phyloP scores from a whole-genome alignment of 2,113 vertebrate species.

The Hiodon alosoides region DNA sequence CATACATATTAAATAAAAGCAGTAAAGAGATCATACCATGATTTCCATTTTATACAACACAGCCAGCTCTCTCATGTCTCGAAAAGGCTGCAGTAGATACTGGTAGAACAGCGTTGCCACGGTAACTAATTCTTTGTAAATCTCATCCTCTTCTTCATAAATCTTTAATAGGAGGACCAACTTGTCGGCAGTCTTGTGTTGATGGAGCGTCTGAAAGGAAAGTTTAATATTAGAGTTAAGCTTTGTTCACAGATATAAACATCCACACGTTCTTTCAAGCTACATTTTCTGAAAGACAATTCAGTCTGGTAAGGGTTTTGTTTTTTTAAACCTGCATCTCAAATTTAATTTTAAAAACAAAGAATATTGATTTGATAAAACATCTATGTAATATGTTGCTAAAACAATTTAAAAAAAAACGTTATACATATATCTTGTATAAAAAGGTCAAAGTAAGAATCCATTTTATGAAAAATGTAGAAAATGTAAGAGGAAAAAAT shows the following conservation, averaged over 20 bases:
- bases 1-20: neutral
- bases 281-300: neutral
- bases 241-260: neutral
- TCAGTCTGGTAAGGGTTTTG: no score
- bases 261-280: neutral
- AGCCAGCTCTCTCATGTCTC: conserved; percentile 87
- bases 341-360: conserved; percentile 4
- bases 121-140: conserved; percentile 78
- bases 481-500: no score
- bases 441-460: neutral
- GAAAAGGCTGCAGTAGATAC: conserved; percentile 87
- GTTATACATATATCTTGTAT: neutral
- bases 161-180: conserved; percentile 79
- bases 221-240: neutral
- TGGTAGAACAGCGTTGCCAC: conserved; percentile 84
- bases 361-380: neutral
- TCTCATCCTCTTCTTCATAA: conserved; percentile 81
- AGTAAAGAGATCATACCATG: conserved; percentile 67
- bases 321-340: neutral
- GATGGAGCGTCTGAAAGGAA: conserved; percentile 71
- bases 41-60: conserved; percentile 83
- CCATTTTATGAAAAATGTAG: no score
- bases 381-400: neutral
- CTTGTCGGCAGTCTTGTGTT: conserved; percentile 64
- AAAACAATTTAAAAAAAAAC: neutral